Evolutionary conservation across 2,797 vertebrate species (phyloP), one percentile per base, ranked within the genome.

Genomic region (Danio tinwini): DNA sequence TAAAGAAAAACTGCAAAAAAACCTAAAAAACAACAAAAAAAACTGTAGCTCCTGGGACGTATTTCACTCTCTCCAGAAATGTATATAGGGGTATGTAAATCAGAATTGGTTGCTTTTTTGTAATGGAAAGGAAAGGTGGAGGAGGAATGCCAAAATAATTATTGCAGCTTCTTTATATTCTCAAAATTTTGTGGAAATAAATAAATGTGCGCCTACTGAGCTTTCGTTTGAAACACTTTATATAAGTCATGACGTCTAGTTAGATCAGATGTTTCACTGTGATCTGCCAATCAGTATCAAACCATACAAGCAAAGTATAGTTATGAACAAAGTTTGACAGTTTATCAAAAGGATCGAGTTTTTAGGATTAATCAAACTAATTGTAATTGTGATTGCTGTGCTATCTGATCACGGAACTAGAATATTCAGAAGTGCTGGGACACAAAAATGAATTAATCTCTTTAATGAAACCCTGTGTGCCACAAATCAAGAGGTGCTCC

Each of bases 401-500:
- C 17, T 37, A 67, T 65, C 42, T 58, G 74, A 11, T 58, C 29
- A 16, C 45, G 49, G 8, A 78, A n/a, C 21, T 17, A 12, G 6
- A 49, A 21, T 39, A n/a, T 21, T 58, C 37, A 7, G 49, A 56
- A 49, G 21, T 69, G 65, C 58, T 62, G 42, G 39, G 52, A 77
- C 63, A 52, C 62, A 56, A 75, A 69, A 78, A 72, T 71, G 5
- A 77, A 77, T 55, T 65, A 52, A 78, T 70, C 65, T 42, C 74
- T 64, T 76, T 71, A 56, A 72, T 65, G 29, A 56, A 39, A 64
- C 17, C 29, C 59, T 44, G 14, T 13, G 44, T 58, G 21, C 44
- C 56, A 71, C 17, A 78, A 84, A 59, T 75, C 56, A 83, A 74
- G 65, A 72, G 14, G 67, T 64, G 58, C 64, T 67, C 65, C 19